A percentile compares a stretch with the other conserved stretches of the same genome.
Evolutionary conservation across 2,797 vertebrate genomes (phyloP).

Genomic region (Lithobates sylvaticus): DNA sequence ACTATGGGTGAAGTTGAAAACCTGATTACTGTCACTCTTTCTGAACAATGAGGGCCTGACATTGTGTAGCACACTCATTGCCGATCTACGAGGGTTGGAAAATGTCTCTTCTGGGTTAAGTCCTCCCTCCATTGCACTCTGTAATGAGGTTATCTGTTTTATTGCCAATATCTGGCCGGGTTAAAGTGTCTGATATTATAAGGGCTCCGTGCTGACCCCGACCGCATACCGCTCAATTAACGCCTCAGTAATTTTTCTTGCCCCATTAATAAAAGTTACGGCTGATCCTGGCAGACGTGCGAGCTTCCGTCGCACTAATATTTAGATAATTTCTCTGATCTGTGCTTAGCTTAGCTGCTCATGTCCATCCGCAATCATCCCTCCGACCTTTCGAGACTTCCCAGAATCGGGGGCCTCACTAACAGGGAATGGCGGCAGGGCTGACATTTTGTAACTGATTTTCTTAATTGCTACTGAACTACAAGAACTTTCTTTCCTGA

Average conservation of each 20-base stretch:
- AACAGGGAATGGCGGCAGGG: too few relatives aligned
- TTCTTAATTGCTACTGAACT: not conserved
- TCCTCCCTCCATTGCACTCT: too few relatives aligned
- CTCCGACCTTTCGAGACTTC: too few relatives aligned
- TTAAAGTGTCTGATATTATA: not conserved
- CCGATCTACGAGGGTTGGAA: too few relatives aligned
- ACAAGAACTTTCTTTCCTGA: too few relatives aligned
- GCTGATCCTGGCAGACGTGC: constrained; percentile 69
- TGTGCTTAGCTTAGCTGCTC: constrained; percentile 77
- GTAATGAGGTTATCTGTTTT: not conserved
- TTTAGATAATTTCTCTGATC: constrained; percentile 80
- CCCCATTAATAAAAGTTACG: constrained; percentile 73
- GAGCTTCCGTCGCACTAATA: constrained; percentile 72
- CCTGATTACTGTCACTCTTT: too few relatives aligned
- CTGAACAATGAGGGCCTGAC: too few relatives aligned
- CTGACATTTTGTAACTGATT: not conserved
- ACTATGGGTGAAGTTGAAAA: too few relatives aligned
- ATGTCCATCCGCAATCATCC: constrained; percentile 25
- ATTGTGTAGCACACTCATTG: too few relatives aligned
- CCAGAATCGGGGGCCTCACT: too few relatives aligned
- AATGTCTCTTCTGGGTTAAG: too few relatives aligned
- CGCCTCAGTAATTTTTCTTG: constrained; percentile 46
- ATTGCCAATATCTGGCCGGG: not conserved
- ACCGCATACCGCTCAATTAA: constrained; percentile 68
- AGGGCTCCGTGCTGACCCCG: constrained; percentile 61